Conservation (phyloP, 1,140 invertebrate species). For the Drosophila subpulchrella region DNA sequence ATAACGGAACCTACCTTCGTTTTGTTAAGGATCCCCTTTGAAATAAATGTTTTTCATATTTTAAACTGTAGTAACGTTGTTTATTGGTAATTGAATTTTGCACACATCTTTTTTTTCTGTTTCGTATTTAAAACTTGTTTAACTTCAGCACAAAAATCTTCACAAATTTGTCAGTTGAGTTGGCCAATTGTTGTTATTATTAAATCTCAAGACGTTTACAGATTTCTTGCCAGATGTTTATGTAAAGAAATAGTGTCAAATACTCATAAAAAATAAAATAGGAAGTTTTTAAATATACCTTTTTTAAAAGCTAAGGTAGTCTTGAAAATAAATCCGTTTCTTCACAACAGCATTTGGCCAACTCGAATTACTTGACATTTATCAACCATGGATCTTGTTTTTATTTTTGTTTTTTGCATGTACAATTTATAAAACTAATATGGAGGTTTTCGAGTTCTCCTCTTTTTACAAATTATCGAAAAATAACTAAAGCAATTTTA, state of each 20-base stretch:
- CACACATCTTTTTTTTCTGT: constrained; percentile 53
- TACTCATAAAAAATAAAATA: not conserved
- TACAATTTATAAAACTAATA: constrained; percentile 73
- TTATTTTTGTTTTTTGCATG: constrained; percentile 28
- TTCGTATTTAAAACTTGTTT: constrained; percentile 43
- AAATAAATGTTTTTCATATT: constrained; percentile 1
- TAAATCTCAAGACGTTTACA: constrained; percentile 1
- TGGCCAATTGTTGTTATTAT: constrained; percentile 39
- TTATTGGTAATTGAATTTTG: constrained; percentile 71
- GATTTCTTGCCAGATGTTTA: not conserved
- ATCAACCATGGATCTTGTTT: constrained; percentile 28
- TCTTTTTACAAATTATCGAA: constrained; percentile 74
- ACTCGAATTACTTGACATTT: constrained; percentile 30
- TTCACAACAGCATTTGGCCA: constrained; percentile 36
- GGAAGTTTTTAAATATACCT: not conserved
- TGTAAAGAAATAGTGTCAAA: not conserved
- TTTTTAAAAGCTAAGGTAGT: not conserved
- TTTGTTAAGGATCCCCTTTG: constrained; percentile 52
- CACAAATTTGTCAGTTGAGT: constrained; percentile 51
- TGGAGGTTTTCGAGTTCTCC: constrained; percentile 35
- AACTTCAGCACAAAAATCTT: constrained; percentile 66
- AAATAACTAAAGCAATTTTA: constrained; percentile 72
- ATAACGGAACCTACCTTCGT: constrained; percentile 68
- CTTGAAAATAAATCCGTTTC: no score
- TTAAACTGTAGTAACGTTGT: constrained; percentile 35